Conservation (phyloP, 2,888 invertebrate species). For the Diarsia rubi region DNA sequence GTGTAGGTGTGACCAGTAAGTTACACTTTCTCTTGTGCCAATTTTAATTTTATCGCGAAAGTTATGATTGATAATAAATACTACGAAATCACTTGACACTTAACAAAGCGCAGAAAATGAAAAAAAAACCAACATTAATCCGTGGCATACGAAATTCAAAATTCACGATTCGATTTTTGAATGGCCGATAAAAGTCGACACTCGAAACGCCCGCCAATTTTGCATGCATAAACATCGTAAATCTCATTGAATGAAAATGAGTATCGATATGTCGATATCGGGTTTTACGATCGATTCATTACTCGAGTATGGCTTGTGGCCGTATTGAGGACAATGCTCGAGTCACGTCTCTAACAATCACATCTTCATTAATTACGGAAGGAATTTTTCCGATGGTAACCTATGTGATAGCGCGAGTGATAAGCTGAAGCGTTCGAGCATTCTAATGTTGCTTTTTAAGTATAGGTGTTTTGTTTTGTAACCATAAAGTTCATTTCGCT, state of each 20-base stretch:
- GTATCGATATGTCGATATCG: slow-evolving; percentile 86
- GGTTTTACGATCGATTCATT: slow-evolving; percentile 82
- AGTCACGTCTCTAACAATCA: slow-evolving; percentile 73
- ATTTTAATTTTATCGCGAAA: slow-evolving; percentile 59
- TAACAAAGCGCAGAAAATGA: slow-evolving; percentile 73
- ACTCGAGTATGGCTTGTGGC: slow-evolving; percentile 77
- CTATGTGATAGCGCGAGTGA: slow-evolving; percentile 70
- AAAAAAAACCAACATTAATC: slow-evolving; percentile 80
- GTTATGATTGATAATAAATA: slow-evolving; percentile 60
- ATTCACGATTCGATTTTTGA: slow-evolving; percentile 77
- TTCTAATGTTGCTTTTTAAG: background rate
- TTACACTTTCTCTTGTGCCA: slow-evolving; percentile 50
- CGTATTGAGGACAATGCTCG: slow-evolving; percentile 83
- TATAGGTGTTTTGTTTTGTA: background rate
- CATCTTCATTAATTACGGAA: slow-evolving; percentile 89
- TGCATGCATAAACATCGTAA: slow-evolving; percentile 88
- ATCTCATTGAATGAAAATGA: slow-evolving; percentile 86
- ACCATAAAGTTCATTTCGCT: background rate
- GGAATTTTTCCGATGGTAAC: slow-evolving; percentile 81
- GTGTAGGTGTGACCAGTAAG: slow-evolving; percentile 29
- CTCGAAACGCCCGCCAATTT: slow-evolving; percentile 85
- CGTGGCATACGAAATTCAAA: slow-evolving; percentile 77
- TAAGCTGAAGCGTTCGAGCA: slow-evolving; percentile 61
- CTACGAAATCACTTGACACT: slow-evolving; percentile 72
- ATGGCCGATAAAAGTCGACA: slow-evolving; percentile 88